Base-by-base conservation (phyloP, 2,797 vertebrate species). In the Acrocephalus scirpaceus region DNA sequence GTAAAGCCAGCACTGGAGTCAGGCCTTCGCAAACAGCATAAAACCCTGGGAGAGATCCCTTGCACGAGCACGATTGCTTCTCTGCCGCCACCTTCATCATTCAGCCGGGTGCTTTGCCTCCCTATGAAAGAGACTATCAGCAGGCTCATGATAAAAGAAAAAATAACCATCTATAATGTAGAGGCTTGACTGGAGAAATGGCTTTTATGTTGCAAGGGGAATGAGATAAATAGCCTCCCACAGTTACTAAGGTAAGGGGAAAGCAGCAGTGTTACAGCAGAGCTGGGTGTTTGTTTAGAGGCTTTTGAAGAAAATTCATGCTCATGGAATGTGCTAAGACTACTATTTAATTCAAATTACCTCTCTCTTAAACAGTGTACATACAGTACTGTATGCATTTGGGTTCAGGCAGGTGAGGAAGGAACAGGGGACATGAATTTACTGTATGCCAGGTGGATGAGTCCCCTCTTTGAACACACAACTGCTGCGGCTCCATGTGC, bases 181-280 rank as follows among this genome's bases (percentile, higher is more conserved):
- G 76, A 88, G 65, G n/a, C 58, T 86, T 88, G 79, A 80, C 75
- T 91, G 92, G 51, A 96, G 92, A 92, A 94, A 78, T 48, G 76
- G 62, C 54, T 94, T 93, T 92, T 78, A 15, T 84, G 58, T 86
- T 74, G 75, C 54, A 56, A 80, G 12, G 71, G 48, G 90, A 92
- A 85, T 42, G 74, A 93, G 75, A 89, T 91, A 72, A 95, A 94
- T 87, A 93, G 29, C 19, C 53, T 65, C 45, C 50, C 23, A 32
- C 75, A 42, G 50, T 94, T 72, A 30, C 73, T 16, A 44, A 83
- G 89, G 75, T 27, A 13, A 93, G 75, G 72, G 14, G 4, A 64
- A 72, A 92, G 56, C 69, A n/a, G 53, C 13, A 11, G 53, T 67
- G 60, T 45, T 76, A 36, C 14, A 44, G 61, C 54, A 66, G 67